phyloP scores from a whole-genome alignment of 2,888 invertebrate species.

The Drosophila demipolita region DNA sequence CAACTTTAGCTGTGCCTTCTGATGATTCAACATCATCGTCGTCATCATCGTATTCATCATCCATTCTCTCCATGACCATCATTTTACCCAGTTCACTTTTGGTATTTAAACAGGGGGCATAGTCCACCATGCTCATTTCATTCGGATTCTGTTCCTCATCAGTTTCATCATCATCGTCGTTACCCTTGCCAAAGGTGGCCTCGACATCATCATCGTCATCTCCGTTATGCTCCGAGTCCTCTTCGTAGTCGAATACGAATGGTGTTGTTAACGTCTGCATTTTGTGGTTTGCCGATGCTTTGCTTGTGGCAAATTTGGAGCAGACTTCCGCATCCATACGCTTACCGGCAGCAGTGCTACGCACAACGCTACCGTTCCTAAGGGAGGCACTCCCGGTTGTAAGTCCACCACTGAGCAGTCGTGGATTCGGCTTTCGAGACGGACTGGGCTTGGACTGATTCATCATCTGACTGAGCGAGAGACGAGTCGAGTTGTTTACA shows the following conservation, averaged over 20 bases:
- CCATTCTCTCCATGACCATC: conserved; percentile 47
- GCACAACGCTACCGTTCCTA: conserved; percentile 10
- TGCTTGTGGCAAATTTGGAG: conserved; percentile 32
- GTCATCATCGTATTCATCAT: conserved; percentile 43
- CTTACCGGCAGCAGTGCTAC: conserved; percentile 27
- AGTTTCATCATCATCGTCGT: conserved; percentile 39
- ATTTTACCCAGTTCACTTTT: conserved; percentile 55
- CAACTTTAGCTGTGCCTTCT: conserved; percentile 12
- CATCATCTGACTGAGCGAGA: conserved; percentile 50
- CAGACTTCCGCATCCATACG: conserved; percentile 37
- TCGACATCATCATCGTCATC: conserved; percentile 40
- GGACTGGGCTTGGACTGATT: conserved; percentile 38
- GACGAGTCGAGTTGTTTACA: conserved; percentile 34
- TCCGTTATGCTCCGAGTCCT: conserved; percentile 45
- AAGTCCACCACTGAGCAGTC: conserved; percentile 40
- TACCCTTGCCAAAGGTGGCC: conserved; percentile 25
- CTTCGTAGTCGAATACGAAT: conserved; percentile 59
- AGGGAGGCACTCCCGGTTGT: conserved; percentile 7
- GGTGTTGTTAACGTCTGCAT: conserved; percentile 46
- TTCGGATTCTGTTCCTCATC: conserved; percentile 51
- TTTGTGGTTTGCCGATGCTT: conserved; percentile 35
- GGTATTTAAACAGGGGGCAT: conserved; percentile 49
- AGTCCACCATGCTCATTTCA: conserved; percentile 39
- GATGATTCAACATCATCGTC: conserved; percentile 39
- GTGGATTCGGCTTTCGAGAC: conserved; percentile 26